Base-by-base conservation (phyloP, 2,797 vertebrate genomes). In the Jordanella pulchra region DNA sequence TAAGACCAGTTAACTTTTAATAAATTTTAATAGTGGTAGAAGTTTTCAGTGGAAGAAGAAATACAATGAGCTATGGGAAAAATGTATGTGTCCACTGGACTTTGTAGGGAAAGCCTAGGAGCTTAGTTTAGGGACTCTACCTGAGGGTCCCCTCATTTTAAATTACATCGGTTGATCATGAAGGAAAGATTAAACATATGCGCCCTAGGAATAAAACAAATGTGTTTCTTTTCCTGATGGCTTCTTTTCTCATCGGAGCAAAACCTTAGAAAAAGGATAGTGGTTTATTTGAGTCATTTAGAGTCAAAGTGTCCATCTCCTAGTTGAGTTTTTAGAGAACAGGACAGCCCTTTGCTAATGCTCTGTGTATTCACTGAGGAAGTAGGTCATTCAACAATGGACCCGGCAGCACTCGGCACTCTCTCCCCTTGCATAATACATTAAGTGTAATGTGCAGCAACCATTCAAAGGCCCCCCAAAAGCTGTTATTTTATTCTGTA, bases 301-400 rank as follows among this genome's bases (percentile, higher is more conserved):
- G 91, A 94, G 94, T 93, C 90, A 93, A 94, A 95, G 91, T 94
- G 93, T 94, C 93, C 93, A 91, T 93, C 93, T 93, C 87, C 90
- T 91, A 87, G 90, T 91, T 84, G 85, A 92, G 89, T 91, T 92
- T 94, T 94, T 93, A 92, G 89, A 94, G 91, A 90, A 82, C 84
- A 91, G 90, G 92, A 93, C 87, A 91, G 90, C 92, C 94, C 94
- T 93, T 90, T 89, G 91, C 94, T 93, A 89, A 89, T 93, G 93
- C 93, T 84, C 93, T 89, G 90, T 91, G 90, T 93, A 92, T 94
- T 94, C 91, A 92, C 94, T 85, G 83, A 93, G 94, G 95, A 98
- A 97, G 93, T 99, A 97, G 97, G 97, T 98, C 97, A 98, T 88
- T 95, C 95, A 96, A 98, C 97, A 98, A 97, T 96, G 94, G 95